These are phyloP conservation scores for Plestiodon gilberti DNA, from an alignment of 2,113 vertebrate species.

Conservation along the genomic window DNA sequence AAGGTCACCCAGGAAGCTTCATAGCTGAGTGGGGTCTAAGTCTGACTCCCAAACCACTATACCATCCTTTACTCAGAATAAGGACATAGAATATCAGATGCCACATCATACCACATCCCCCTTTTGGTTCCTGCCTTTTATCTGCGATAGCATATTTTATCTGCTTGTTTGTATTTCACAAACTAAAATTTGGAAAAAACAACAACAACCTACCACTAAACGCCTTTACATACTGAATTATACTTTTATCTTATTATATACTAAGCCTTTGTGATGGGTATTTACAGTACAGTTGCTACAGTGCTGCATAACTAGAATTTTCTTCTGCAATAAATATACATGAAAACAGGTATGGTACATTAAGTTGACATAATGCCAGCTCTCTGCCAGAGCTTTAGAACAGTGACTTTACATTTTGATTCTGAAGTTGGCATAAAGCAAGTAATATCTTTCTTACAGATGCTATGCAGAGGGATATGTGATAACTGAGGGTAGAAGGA, in stretches of 20 bases:
- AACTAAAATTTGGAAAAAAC: not conserved
- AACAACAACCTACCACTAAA: not conserved
- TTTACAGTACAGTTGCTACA: not conserved
- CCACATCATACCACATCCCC: not conserved
- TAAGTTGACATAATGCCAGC: not conserved
- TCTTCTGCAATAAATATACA: not conserved
- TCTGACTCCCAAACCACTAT: too few relatives aligned
- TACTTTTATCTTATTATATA: not conserved
- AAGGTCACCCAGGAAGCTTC: too few relatives aligned
- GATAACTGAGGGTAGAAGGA: not conserved
- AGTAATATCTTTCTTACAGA: not conserved
- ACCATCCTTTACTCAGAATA: conserved; percentile 3
- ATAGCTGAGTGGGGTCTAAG: too few relatives aligned
- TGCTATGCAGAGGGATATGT: not conserved
- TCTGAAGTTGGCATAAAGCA: conserved; percentile 3
- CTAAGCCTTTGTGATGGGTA: not conserved
- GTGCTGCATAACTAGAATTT: conserved; percentile 14
- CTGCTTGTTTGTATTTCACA: not conserved
- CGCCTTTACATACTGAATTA: not conserved
- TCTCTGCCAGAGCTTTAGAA: conserved; percentile 8
- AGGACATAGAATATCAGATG: not conserved
- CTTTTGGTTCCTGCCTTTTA: not conserved
- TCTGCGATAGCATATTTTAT: not conserved
- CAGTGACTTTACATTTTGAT: not conserved
- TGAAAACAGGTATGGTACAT: conserved; percentile 14